These are phyloP conservation scores for Eulemur coronatus DNA, from an alignment of 2,797 vertebrate species.

Conservation along the genomic window DNA sequence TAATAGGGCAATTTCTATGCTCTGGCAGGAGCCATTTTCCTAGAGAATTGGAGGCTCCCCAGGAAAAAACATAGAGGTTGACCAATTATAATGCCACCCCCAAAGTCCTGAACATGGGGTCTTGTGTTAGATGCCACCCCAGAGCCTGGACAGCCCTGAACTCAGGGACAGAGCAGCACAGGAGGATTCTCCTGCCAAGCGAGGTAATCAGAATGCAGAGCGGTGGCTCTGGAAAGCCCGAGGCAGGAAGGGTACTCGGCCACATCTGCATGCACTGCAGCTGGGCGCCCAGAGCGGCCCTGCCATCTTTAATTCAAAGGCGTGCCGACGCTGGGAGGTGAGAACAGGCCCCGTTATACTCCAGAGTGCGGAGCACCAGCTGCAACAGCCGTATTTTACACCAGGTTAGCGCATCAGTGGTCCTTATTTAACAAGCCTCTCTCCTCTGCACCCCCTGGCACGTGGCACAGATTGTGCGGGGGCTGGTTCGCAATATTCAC, in stretches of 20 bases:
- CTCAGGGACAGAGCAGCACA: background rate
- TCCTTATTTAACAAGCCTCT: background rate
- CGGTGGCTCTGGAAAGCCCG: background rate
- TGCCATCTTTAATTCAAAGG: conserved; percentile 62
- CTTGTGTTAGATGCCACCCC: background rate
- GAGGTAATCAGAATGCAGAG: background rate
- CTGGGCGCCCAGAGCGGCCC: background rate
- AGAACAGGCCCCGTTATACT: background rate
- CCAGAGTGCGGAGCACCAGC: background rate
- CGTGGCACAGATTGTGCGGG: background rate
- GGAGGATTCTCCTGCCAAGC: background rate
- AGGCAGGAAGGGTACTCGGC: background rate
- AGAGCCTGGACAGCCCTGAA: background rate
- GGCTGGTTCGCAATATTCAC: background rate
- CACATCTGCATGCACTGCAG: background rate
- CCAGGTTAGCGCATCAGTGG: background rate
- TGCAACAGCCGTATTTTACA: background rate
- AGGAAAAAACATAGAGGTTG: background rate
- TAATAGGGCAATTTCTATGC: conserved; percentile 34
- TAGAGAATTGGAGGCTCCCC: background rate
- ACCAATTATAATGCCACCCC: background rate
- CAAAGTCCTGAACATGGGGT: background rate
- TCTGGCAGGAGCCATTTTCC: background rate
- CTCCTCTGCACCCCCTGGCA: background rate
- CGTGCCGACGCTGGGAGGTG: background rate